Percentiles rank a stretch among this genome's conserved stretches.
Conservation (phyloP, 2,797 vertebrate genomes). For the Lerista edwardsae region DNA sequence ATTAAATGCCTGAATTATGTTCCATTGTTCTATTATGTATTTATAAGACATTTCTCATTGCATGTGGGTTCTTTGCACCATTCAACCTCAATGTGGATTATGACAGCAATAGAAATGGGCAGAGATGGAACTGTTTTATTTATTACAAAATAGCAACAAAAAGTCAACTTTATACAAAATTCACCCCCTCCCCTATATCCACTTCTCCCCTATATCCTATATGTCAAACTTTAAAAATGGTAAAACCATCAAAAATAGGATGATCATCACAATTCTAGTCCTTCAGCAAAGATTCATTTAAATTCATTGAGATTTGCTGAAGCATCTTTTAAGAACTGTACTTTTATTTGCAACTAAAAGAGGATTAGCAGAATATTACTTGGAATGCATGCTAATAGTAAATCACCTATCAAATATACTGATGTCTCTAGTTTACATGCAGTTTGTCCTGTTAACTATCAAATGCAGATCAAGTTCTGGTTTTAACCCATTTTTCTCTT, state of each 20-base stretch:
- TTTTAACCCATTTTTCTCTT: not conserved
- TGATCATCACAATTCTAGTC: not conserved
- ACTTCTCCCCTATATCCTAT: no score
- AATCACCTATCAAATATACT: not conserved
- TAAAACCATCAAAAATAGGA: not conserved
- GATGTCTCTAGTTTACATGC: not conserved
- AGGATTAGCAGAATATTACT: not conserved
- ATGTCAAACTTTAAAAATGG: no score
- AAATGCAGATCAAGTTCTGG: not conserved
- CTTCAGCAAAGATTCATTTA: constrained; percentile 6
- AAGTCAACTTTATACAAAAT: no score
- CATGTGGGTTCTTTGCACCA: not conserved
- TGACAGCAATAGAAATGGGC: not conserved
- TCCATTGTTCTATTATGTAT: no score
- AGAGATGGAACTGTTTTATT: not conserved
- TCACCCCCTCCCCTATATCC: not conserved
- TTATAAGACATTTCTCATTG: not conserved
- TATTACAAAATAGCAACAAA: not conserved
- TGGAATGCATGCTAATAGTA: not conserved
- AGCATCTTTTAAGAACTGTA: not conserved
- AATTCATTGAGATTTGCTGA: not conserved
- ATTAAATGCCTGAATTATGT: not conserved
- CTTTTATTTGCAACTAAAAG: constrained; percentile 1
- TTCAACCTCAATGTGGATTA: not conserved
- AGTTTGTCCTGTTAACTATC: not conserved